Evolutionary conservation across 64 coral and sea anemone species (phyloP), one percentile per base, ranked within the genome.

Genomic region (Trachythela sp.): DNA sequence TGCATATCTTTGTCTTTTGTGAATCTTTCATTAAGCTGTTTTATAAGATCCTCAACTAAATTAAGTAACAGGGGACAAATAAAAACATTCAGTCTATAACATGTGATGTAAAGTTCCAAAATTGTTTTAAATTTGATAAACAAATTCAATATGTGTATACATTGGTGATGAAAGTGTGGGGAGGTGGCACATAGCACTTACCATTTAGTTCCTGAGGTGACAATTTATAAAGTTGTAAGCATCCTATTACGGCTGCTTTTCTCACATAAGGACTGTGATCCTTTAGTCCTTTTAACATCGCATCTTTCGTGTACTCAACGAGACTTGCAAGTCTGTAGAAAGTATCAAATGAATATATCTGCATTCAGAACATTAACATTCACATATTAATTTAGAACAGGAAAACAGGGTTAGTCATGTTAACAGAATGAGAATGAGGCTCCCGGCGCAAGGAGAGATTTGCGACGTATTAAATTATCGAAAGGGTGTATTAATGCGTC

Each of bases 261-360:
- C 96, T 88, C 13, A 99, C 96, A 90, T 99, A 99, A 48, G 94
- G 88, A 72, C 89, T 93, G 8, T 43, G 48, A 49, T 99, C 96
- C 45, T 87, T 40, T 9, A 99, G 40, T 13, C 93, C 91, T 75
- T 86, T 84, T 20, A 99, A 18, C 1, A 99, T 70, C 15, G 93
- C 93, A 22, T 99, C 89, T 48, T 93, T 91, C 18, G 94, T 99
- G 41, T 99, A 95, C 54, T 99, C 96, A 49, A 99, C 91, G 83
- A 99, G 91, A 90, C 90, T 91, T 54, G 96, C 91, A 83, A 99
- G 91, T 70, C 96, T 99, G 36, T 26, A 84, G 17, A 34, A 36
- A 42, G 27, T 9, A 45, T 84, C 31, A 11, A 54, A 68, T 52
- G 31, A 42, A 22, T 38, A 42, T 15, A n/a, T n/a, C n/a, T n/a